Base-by-base conservation (phyloP, 2,888 invertebrate species). In the Heliconius sara region DNA sequence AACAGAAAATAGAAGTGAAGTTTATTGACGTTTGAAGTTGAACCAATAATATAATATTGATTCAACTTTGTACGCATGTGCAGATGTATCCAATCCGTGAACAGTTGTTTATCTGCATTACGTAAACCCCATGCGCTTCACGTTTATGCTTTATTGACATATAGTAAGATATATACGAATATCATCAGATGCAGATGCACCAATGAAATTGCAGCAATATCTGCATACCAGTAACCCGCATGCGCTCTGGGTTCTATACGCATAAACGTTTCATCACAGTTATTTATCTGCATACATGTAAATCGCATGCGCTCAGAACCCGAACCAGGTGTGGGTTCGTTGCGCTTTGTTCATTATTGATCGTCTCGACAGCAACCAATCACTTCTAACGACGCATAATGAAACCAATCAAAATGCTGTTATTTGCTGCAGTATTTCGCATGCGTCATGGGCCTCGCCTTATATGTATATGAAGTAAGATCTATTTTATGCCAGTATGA, bases 281-380 rank as follows among this genome's bases (percentile, higher is more conserved):
- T 25, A 39, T 10, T 34, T 47, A 52, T 72, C 72, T 72, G 72
- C 52, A 72, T 57, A 30, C 52, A 27, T 22, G 72, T 72, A 72
- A 57, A 72, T 72, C 73, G 73, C 60, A 60, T 73, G 73, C 73
- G 73, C 57, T 60, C n/a, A n/a, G 13, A 34, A 34, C 22, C 13
- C 34, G 30, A 27, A 5, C 43, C 43, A 6, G 3, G 10, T 10
- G 52, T 22, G 16, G 12, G 30, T 22, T 4, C 22, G 12, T 12
- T 30, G 19, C 27, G 52, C 25, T 22, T 27, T 9, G 27, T 3
- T 27, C 25, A 27, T 19, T 52, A 52, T 71, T 47, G 71, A 47
- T 71, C 67, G n/a, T 39, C 22, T 12, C 34, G 34, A 22, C 3
- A 12, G 39, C 67, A 22, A 68, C 22, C 67, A 63, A 25, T 25